These are phyloP conservation scores for Branchellion lobata DNA, from an alignment of 2,888 invertebrate genomes.

Conservation along the genomic window DNA sequence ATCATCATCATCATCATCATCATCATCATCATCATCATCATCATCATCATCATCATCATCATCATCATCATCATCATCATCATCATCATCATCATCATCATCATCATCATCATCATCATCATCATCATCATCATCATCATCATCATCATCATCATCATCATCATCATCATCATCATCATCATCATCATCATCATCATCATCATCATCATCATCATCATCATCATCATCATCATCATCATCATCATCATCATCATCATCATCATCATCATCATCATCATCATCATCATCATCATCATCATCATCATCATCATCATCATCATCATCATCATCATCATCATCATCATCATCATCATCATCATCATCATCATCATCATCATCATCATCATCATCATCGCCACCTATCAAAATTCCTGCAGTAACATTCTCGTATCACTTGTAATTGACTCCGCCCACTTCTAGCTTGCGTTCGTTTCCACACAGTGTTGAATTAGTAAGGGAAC, in stretches of 20 bases:
- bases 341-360: conserved; percentile 33
- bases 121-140: conserved; percentile 31
- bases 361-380: conserved; percentile 21
- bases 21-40: conserved; percentile 44
- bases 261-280: conserved; percentile 46
- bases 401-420: too few relatives aligned
- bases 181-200: conserved; percentile 29
- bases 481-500: too few relatives aligned
- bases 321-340: conserved; percentile 43
- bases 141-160: conserved; percentile 33
- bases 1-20: conserved; percentile 15
- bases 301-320: conserved; percentile 37
- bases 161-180: background rate
- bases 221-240: conserved; percentile 29
- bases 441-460: too few relatives aligned
- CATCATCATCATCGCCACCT: background rate
- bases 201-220: conserved; percentile 20
- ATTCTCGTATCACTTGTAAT: too few relatives aligned
- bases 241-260: conserved; percentile 40
- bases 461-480: too few relatives aligned
- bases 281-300: conserved; percentile 45
- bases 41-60: conserved; percentile 50
- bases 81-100: conserved; percentile 38
- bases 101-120: conserved; percentile 20
- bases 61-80: conserved; percentile 48